Conservation (phyloP, 2,113 vertebrate species). For the Burhinus oedicnemus region DNA sequence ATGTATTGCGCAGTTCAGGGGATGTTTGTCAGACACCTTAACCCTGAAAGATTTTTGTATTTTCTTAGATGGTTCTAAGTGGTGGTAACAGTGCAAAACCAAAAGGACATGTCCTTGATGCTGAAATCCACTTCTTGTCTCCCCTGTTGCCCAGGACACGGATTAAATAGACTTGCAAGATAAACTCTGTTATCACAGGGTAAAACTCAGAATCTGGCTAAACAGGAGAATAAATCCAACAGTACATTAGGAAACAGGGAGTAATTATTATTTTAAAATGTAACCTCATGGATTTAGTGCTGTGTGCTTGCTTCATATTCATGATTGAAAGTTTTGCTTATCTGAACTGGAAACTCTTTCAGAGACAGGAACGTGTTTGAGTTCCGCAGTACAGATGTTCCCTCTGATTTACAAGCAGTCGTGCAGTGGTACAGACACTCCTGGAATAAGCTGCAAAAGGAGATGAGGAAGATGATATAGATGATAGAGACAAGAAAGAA, state of each 20-base stretch:
- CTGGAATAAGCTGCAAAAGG: not conserved
- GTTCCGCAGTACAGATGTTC: not conserved
- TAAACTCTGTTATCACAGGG: not conserved
- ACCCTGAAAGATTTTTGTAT: not conserved
- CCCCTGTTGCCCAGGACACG: not conserved
- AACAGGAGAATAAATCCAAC: not conserved
- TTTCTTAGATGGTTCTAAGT: not conserved
- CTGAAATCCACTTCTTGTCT: not conserved
- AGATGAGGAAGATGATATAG: not conserved
- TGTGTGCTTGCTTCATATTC: not conserved
- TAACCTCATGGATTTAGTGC: not conserved
- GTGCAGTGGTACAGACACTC: not conserved
- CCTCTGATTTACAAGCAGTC: rapidly evolving
- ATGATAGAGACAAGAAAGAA: not conserved
- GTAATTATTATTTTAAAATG: not conserved
- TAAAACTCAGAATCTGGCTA: not conserved
- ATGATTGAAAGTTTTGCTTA: not conserved
- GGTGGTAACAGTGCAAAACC: not conserved
- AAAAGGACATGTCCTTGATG: not conserved
- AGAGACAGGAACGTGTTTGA: not conserved
- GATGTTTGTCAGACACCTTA: not conserved
- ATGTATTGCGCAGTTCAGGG: not conserved
- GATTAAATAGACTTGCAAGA: not conserved
- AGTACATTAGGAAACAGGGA: not conserved
- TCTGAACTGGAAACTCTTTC: not conserved